phyloP scores from a whole-genome alignment of 2,888 invertebrate species.

The Nudaria mundana region DNA sequence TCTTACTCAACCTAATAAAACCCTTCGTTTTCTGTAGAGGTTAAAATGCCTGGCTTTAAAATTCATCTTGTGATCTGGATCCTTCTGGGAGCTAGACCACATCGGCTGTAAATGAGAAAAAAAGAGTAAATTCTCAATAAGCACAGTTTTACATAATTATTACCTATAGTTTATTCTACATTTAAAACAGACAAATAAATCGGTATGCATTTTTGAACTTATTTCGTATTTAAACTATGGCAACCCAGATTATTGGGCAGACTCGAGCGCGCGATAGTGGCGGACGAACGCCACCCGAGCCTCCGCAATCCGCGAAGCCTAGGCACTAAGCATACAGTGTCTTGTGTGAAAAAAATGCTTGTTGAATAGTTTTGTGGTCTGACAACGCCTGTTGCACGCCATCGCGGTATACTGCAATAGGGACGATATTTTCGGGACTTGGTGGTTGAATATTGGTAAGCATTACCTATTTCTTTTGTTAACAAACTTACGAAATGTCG shows the following conservation, averaged over 20 bases:
- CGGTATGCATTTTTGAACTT: too few species aligned
- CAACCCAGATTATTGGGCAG: slow-evolving; percentile 51
- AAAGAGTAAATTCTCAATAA: too few species aligned
- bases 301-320: slow-evolving; percentile 38
- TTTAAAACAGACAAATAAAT: too few species aligned
- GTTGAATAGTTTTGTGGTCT: slow-evolving; percentile 46
- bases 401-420: slow-evolving; percentile 26
- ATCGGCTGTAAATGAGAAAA: too few species aligned
- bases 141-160: too few species aligned
- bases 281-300: slow-evolving; percentile 67
- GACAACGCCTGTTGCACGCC: slow-evolving; percentile 56
- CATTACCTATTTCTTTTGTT: slow-evolving; percentile 54
- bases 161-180: too few species aligned
- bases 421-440: slow-evolving; percentile 40
- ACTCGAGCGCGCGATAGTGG: slow-evolving; percentile 66
- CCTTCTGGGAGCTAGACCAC: too few species aligned
- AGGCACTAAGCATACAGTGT: slow-evolving; percentile 45
- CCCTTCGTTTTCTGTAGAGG: too few species aligned
- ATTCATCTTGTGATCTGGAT: too few species aligned
- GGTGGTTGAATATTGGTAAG: slow-evolving; percentile 52
- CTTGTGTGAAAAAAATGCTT: slow-evolving; percentile 59
- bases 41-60: too few species aligned
- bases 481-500: slow-evolving; percentile 12
- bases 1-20: too few species aligned
- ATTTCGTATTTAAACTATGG: too few species aligned